These are phyloP conservation scores for Peromyscus eremicus DNA, from an alignment of 2,797 vertebrate genomes.

Conservation along the genomic window DNA sequence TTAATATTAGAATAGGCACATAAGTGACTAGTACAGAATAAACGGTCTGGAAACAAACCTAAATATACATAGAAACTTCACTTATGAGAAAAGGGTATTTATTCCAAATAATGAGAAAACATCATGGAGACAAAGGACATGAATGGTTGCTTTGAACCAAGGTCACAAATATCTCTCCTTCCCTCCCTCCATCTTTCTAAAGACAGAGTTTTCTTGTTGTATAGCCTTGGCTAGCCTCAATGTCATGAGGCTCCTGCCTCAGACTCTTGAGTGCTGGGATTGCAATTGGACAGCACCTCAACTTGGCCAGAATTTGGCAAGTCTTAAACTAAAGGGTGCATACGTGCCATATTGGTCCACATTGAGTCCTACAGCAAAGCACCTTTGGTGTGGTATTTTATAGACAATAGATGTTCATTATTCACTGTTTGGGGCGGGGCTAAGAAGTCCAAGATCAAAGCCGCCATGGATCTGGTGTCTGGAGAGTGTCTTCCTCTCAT, in stretches of 20 bases:
- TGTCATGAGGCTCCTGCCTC: background rate
- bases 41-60: constrained; percentile 18
- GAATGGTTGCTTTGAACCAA: background rate
- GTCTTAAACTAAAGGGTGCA: constrained; percentile 6
- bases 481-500: background rate
- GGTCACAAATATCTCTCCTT: background rate
- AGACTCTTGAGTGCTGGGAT: background rate
- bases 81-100: background rate
- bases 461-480: background rate
- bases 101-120: constrained; percentile 46
- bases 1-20: constrained; percentile 20
- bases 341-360: background rate
- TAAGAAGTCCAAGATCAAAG: background rate
- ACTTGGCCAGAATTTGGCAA: background rate
- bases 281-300: background rate
- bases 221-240: background rate
- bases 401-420: background rate
- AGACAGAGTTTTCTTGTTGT: too few relatives aligned
- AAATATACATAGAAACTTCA: background rate
- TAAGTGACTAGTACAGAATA: constrained; percentile 9
- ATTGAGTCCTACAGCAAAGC: background rate
- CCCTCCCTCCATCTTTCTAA: background rate
- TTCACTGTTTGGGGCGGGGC: background rate
- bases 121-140: background rate
- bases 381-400: background rate